Base-by-base conservation (phyloP, 1,140 invertebrate species). In the Alviniconcha marisindica region DNA sequence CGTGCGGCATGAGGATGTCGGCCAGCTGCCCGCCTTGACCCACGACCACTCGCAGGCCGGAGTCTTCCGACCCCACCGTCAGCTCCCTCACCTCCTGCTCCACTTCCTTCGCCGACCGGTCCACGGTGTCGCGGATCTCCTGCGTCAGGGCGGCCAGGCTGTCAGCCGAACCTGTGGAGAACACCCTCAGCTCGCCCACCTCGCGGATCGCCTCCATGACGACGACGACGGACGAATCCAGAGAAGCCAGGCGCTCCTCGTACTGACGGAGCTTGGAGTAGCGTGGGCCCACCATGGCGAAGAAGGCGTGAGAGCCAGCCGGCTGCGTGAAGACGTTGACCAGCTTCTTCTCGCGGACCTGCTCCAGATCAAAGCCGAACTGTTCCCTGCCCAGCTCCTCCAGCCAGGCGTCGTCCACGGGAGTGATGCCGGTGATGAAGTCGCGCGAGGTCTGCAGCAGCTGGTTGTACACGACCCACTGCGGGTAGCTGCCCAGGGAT, bases 401-500 rank as follows among this genome's bases (percentile, higher is more conserved):
- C 18, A 92, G 63, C 56, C 83, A 81, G 36, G 85, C 83, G 42
- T 89, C 86, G 28, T 84, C 44, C 2, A 92, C 86, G 5, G 88
- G 81, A 12, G 88, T 89, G 15, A 92, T 84, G 18, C 88, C 88
- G 24, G 87, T 85, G 18, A 89, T 88, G 83, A 89, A 92, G 77
- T 91, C 89, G 42, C 74, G 51, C 21, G 88, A 91, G 3, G 91
- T 91, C 74, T 87, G 87, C 33, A 90, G 42, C 1, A 89, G 80
- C 56, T 87, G 83, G 21, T 87, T 83, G 54, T 88, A 90, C 21
- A 92, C 87, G 15, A 91, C 51, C 89, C 89, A 91, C 33, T 87
- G 60, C 42, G 90, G 90, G 14, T 81, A 80, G 31, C 76, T n/a
- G n/a, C 81, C 87, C 38, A 89, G 66, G 31, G 79, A 42, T 38